Conservation (phyloP, 2,888 invertebrate species). For the Macrophya annulata region DNA sequence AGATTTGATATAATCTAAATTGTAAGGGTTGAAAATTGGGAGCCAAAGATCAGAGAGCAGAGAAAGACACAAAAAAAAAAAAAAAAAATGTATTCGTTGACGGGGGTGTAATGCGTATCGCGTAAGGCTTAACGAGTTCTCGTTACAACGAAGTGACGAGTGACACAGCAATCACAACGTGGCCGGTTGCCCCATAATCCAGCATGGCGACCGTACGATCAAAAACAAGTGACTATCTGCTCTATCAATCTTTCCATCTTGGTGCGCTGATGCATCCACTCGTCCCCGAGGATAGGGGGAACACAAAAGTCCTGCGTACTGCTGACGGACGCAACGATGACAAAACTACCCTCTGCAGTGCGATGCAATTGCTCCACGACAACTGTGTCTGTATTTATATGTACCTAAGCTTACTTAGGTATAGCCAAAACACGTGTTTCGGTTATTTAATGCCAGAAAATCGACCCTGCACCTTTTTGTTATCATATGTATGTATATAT, state of each 20-base stretch:
- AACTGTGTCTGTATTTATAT: background rate
- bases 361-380: conserved; percentile 5
- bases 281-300: conserved; percentile 59
- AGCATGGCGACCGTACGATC: conserved; percentile 71
- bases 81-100: background rate
- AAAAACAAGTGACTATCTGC: conserved; percentile 73
- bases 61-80: background rate
- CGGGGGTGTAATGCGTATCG: conserved; percentile 1
- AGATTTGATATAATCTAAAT: background rate
- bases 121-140: conserved; percentile 33
- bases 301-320: conserved; percentile 55
- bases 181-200: conserved; percentile 62
- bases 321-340: conserved; percentile 28
- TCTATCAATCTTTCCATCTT: conserved; percentile 70
- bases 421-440: conserved; percentile 45
- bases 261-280: conserved; percentile 46
- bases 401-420: background rate
- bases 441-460: conserved; percentile 47
- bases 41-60: background rate
- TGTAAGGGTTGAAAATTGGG: background rate
- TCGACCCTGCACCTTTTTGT: conserved; percentile 28
- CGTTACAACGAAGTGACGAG: conserved; percentile 34
- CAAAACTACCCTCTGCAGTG: conserved; percentile 20
- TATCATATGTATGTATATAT: background rate
- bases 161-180: conserved; percentile 44